Evolutionary conservation across 1,140 invertebrate species (phyloP), one percentile per base, ranked within the genome.

Genomic region (Musca vetustissima): DNA sequence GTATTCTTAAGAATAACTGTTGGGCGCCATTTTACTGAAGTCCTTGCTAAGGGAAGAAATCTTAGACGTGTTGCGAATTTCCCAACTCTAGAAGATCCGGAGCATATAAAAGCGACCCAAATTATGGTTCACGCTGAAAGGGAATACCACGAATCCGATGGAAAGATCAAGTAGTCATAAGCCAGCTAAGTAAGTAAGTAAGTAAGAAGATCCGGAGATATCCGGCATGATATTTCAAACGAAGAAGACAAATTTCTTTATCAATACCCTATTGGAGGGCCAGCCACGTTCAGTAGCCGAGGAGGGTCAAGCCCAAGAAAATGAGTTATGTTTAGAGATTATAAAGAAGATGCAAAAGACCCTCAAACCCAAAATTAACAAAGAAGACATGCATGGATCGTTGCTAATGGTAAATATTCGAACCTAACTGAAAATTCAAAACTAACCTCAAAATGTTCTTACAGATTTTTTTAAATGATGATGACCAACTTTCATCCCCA

Each of bases 171-270:
- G n/a, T n/a, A n/a, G n/a, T n/a, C n/a, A n/a, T n/a, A n/a, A 17
- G 17, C 48, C 14, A 32, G 32, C 15, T 7, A 28, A 28, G 28
- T 28, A 28, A 28, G 28, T 28, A 28, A 28, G 28, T 28, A 3
- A 28, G 1, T 17, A 43, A 11, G 22, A 6, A 4, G 8, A 4
- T 8, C 28, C 8, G 3, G 28, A 28, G 28, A 28, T n/a, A n/a
- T n/a, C n/a, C n/a, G n/a, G n/a, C n/a, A n/a, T n/a, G n/a, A n/a
- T 91, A 1, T 95, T 89, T 84, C 93, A 95, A 85, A 92, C 92
- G 82, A 81, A 75, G 52, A 77, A 79, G 67, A 78, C 76, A 28
- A 69, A 80, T 6, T 75, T 78, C 69, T 77, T 77, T 67, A 87
- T 85, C 68, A 80, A 3, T 71, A 83, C 57, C 50, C 77, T 69